Evolutionary conservation across 2,113 vertebrate species (phyloP), one percentile per base, ranked within the genome.

Genomic region (Osmerus eperlanus): DNA sequence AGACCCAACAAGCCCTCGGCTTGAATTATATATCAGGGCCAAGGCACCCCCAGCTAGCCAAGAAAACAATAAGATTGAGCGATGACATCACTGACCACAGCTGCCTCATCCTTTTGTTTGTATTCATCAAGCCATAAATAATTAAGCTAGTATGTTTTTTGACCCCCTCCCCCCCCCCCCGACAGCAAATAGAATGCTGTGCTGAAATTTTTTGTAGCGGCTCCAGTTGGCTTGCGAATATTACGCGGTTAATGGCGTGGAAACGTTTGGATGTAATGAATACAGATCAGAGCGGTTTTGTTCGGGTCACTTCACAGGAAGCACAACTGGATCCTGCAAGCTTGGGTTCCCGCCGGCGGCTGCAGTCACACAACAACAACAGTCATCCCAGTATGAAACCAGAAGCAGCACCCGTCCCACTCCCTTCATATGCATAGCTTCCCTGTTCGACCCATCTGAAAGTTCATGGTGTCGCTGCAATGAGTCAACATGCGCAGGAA

Each of bases 191-290:
- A 1, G 47, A 32, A 7, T 78, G 53, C 72, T 56, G 59, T 70
- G 25, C 67, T 77, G 55, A 65, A 71, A 69, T 81, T 75, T 69
- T 67, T 25, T 71, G 78, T 62, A 78, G 79, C 74, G 79, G 83
- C 75, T 80, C 70, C 12, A 59, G 78, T 83, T 73, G 77, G 68
- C 80, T 70, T 78, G 19, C 54, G 79, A 83, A 77, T 80, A 87
- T 88, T 85, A 86, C 41, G 25, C 51, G 60, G 83, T 83, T 86
- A 89, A 89, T 84, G 78, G 81, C 84, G 87, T 78, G 74, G 85
- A 90, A 87, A 83, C 72, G 84, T 86, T 80, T 76, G 76, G 77
- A 88, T 86, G 86, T 84, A 88, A 89, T 84, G 85, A 87, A 89
- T 87, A 86, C 84, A 84, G 81, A 91, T 84, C 83, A 62, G 79